Conservation (phyloP, 2,888 invertebrate species). For the Autographa gamma region DNA sequence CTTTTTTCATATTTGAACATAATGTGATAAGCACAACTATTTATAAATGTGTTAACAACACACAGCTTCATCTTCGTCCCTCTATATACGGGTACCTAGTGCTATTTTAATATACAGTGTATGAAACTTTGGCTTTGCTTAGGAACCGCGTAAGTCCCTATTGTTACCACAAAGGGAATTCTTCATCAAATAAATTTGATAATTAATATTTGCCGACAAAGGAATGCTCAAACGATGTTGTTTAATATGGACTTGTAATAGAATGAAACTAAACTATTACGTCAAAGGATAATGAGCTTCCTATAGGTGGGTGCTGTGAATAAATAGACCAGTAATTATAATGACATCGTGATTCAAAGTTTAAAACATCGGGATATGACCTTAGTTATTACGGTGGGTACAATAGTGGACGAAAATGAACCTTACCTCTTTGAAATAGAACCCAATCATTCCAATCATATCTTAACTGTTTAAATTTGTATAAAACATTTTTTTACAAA, state of each 20-base stretch:
- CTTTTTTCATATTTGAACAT: too few relatives aligned
- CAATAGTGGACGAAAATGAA: too few relatives aligned
- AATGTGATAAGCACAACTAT: too few relatives aligned
- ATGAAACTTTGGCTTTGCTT: slow-evolving; percentile 10
- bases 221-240: not conserved
- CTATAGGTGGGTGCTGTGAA: too few relatives aligned
- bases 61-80: not conserved
- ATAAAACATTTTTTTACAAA: too few relatives aligned
- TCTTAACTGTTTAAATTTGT: too few relatives aligned
- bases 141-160: not conserved
- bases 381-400: too few relatives aligned
- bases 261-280: slow-evolving; percentile 11
- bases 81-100: not conserved
- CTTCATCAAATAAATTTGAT: slow-evolving; percentile 12
- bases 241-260: not conserved
- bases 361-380: too few relatives aligned
- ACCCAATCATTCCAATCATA: too few relatives aligned
- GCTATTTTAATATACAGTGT: slow-evolving; percentile 4
- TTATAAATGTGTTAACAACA: not conserved
- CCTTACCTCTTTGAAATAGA: too few relatives aligned
- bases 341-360: too few relatives aligned
- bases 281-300: not conserved
- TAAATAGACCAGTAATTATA: too few relatives aligned
- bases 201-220: slow-evolving; percentile 21
- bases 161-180: slow-evolving; percentile 13